Evolutionary conservation across 1,140 invertebrate species (phyloP).

Genomic region (Ylistrum balloti): DNA sequence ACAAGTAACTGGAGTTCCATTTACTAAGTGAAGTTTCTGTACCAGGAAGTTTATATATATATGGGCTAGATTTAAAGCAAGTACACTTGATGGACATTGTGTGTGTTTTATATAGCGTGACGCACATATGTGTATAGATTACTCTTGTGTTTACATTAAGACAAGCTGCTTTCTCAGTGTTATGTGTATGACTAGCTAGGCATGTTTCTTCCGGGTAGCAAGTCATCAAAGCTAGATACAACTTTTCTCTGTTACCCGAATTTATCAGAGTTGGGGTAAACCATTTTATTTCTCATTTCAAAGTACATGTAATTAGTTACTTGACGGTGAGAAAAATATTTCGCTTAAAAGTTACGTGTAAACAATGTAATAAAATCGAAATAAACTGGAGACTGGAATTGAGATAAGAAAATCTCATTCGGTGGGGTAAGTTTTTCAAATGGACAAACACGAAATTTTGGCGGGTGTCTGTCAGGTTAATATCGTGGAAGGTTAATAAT

Average conservation of each 20-base stretch:
- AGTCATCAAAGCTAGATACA: not conserved
- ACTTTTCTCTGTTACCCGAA: no score
- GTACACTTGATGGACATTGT: not conserved
- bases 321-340: no score
- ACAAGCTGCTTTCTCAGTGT: not conserved
- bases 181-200: not conserved
- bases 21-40: not conserved
- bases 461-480: no score
- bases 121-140: not conserved
- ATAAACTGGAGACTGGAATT: no score
- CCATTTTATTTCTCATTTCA: not conserved
- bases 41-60: constrained; percentile 10
- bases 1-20: not conserved
- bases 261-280: no score
- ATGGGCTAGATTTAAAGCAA: not conserved
- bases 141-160: not conserved
- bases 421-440: no score
- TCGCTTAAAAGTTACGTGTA: no score
- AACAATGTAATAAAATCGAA: no score
- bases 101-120: constrained; percentile 7
- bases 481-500: no score
- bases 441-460: no score
- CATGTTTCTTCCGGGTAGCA: not conserved
- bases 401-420: no score
- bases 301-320: no score